phyloP scores from a whole-genome alignment of 2,888 invertebrate species.

The Timandra comae region DNA sequence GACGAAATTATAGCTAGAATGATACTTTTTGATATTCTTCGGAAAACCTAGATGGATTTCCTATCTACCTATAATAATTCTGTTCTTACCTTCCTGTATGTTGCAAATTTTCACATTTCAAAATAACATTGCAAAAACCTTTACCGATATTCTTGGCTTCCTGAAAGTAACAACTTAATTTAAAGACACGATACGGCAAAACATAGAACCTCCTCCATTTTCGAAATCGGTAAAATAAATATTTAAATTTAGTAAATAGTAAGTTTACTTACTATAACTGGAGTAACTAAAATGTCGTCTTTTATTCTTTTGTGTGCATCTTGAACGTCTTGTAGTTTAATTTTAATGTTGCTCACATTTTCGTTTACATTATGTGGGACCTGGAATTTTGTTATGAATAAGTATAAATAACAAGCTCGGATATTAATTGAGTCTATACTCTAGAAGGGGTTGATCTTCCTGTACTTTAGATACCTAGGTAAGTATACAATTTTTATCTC shows the following conservation, averaged over 20 bases:
- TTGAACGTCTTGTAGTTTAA: conserved; percentile 45
- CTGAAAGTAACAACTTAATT: conserved; percentile 24
- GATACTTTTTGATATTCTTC: too few species aligned
- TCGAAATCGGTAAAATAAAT: neutral
- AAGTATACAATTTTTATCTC: too few species aligned
- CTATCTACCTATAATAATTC: too few species aligned
- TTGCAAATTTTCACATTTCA: conserved; percentile 90
- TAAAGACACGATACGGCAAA: neutral
- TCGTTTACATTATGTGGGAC: conserved; percentile 17
- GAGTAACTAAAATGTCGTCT: conserved; percentile 33
- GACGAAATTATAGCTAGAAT: too few species aligned
- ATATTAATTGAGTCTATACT: too few species aligned
- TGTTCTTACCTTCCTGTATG: conserved; percentile 89
- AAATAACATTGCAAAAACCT: conserved; percentile 67
- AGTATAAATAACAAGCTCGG: too few species aligned
- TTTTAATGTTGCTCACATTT: conserved; percentile 32
- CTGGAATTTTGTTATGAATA: too few species aligned
- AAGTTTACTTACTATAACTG: conserved; percentile 37
- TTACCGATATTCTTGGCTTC: conserved; percentile 72
- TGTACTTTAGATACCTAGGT: too few species aligned
- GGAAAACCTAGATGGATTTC: too few species aligned
- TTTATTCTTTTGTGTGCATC: conserved; percentile 41
- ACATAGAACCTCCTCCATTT: neutral
- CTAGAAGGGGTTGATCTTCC: too few species aligned
- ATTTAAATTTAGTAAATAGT: neutral